Base-by-base conservation (phyloP, 1,140 invertebrate genomes). In the Euura lappo region DNA sequence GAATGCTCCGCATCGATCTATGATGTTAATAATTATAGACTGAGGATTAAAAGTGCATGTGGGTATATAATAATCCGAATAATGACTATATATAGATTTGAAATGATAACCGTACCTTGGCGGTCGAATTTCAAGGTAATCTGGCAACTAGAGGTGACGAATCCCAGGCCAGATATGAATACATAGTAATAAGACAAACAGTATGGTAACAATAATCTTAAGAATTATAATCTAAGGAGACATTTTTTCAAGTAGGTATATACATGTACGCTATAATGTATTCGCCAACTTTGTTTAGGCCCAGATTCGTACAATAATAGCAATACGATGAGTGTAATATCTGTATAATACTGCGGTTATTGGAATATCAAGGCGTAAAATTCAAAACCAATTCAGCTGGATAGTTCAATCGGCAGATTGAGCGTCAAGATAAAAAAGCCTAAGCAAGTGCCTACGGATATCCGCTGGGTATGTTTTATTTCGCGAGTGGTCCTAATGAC, bases 341-440 rank as follows among this genome's bases (percentile, higher is more conserved):
- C 51, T 60, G 51, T 60, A 60, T 10, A 60, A 60, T 60, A 60
- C 51, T 60, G n/a, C n/a, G 51, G 8, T 60, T n/a, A 60, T 60
- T 10, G 51, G 51, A 60, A 60, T 60, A 60, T 60, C n/a, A 60
- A n/a, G n/a, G n/a, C n/a, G n/a, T 60, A 11, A n/a, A 60, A 60
- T 60, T 8, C 51, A 60, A n/a, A 60, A 60, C 3, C 13, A 60
- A 11, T 60, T 60, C 13, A 60, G 28, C 28, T 28, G 28, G 28
- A 28, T 28, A 28, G 28, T 28, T n/a, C 13, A 60, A 11, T 60
- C 5, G 51, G 51, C 10, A 60, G 10, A 60, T 6, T 60, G 0
- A 60, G 13, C 51, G 13, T 11, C 51, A 11, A 60, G 51, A 60
- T 11, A 11, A 60, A 8, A 8, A 60, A 4, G 3, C 51, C 5